Percentiles rank a stretch among this genome's conserved stretches.
Evolutionary conservation across 2,797 vertebrate species (phyloP).

Genomic region (Gobionotothen gibberifrons): DNA sequence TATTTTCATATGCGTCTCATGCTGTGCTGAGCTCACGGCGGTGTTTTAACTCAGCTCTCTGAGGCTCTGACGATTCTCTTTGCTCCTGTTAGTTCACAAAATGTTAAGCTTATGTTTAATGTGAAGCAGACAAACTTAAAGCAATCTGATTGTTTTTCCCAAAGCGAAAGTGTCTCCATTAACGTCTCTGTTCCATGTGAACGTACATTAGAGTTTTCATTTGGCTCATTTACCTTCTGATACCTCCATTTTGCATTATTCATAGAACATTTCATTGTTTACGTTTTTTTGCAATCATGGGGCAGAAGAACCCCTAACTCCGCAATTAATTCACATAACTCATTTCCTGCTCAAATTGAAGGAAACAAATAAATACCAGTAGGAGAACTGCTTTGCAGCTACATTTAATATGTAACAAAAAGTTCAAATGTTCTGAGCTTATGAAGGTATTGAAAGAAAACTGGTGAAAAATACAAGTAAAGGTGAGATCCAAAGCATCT

Average conservation of each 20-base stretch:
- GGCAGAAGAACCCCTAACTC: constrained; percentile 23
- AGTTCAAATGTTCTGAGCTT: not conserved
- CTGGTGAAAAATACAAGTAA: not conserved
- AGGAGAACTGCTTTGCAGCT: constrained; percentile 6
- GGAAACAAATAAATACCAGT: constrained; percentile 13
- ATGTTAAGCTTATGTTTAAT: constrained; percentile 27
- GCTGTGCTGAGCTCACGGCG: constrained; percentile 15
- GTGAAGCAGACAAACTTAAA: not conserved
- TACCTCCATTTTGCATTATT: constrained; percentile 41
- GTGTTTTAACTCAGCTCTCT: constrained; percentile 18
- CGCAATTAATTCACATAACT: constrained; percentile 39
- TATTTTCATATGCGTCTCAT: constrained; percentile 42
- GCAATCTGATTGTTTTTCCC: constrained; percentile 9
- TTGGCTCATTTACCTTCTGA: constrained; percentile 49
- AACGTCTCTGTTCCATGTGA: constrained; percentile 10
- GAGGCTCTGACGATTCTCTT: not conserved
- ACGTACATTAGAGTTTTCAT: constrained; percentile 9
- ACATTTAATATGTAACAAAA: constrained; percentile 4
- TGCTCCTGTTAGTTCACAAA: constrained; percentile 32
- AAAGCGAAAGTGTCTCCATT: constrained; percentile 30
- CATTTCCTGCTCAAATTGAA: constrained; percentile 42
- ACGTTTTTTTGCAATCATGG: constrained; percentile 27
- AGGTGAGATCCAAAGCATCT: not conserved
- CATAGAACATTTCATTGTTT: constrained; percentile 26
- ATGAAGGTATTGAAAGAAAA: not conserved